Percentiles rank a stretch among this genome's conserved stretches.
These are phyloP conservation scores for Sus scrofa DNA, from an alignment of 2,113 vertebrate species.

Conservation along the genomic window T2T-Sscrofa CM000813.6:28408001-28408500, in stretches of 20 bases:
- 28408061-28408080: neutral
- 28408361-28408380: neutral
- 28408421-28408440: neutral
- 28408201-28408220: neutral
- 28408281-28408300: too few species aligned
- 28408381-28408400: neutral
- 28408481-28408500: neutral
- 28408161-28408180: neutral
- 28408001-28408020: neutral
- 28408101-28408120: neutral
- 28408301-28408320: neutral
- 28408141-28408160: neutral
- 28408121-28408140: neutral
- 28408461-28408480: neutral
- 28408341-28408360: neutral
- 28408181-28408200: neutral
- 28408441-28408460: neutral
- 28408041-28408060: slow-evolving; percentile 15
- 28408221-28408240: neutral
- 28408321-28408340: neutral
- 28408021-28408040: neutral
- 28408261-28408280: neutral
- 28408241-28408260: neutral
- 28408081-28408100: neutral
- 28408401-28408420: neutral